Percentiles rank a stretch among this genome's conserved stretches.
phyloP scores from a whole-genome alignment of 1,140 invertebrate genomes.

The Drosophila nasuta region DNA sequence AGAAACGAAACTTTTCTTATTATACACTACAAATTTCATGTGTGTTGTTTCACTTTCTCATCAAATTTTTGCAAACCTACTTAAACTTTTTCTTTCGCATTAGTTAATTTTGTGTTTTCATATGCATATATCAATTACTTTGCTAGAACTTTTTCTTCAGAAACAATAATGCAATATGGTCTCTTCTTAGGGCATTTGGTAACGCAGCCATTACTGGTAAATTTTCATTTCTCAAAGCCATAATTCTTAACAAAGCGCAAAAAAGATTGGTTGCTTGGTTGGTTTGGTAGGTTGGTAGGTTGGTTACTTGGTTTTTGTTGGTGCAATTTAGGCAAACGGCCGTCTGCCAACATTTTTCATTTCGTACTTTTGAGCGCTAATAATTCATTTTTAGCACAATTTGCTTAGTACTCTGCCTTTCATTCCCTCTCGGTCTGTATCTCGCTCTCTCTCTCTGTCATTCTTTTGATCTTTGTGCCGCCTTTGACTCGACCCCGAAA shows the following conservation, averaged over 20 bases:
- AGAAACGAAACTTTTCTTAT: constrained; percentile 16
- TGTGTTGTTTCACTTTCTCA: background rate
- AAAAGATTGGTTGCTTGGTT: constrained; percentile 35
- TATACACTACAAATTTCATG: constrained; percentile 24
- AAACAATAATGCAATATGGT: background rate
- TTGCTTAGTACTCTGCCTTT: constrained; percentile 55
- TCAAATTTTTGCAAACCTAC: background rate
- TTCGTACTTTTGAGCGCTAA: constrained; percentile 66
- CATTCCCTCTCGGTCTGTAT: background rate
- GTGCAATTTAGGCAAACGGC: constrained; percentile 71
- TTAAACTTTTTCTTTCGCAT: background rate
- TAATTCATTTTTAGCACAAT: constrained; percentile 80
- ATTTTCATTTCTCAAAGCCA: constrained; percentile 72
- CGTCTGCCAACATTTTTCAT: constrained; percentile 67
- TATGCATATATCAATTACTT: background rate
- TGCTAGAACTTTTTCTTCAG: background rate
- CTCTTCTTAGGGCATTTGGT: constrained; percentile 11
- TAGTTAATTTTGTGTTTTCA: background rate
- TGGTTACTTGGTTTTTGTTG: constrained; percentile 27
- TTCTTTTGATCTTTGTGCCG: constrained; percentile 38
- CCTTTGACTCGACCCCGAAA: constrained; percentile 47
- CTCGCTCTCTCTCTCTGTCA: background rate
- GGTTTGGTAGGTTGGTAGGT: constrained; percentile 17
- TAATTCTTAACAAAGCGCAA: constrained; percentile 70
- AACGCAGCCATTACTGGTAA: constrained; percentile 11